These are phyloP conservation scores for Thunnus maccoyii DNA, from an alignment of 2,113 vertebrate genomes.

Conservation along the genomic window DNA sequence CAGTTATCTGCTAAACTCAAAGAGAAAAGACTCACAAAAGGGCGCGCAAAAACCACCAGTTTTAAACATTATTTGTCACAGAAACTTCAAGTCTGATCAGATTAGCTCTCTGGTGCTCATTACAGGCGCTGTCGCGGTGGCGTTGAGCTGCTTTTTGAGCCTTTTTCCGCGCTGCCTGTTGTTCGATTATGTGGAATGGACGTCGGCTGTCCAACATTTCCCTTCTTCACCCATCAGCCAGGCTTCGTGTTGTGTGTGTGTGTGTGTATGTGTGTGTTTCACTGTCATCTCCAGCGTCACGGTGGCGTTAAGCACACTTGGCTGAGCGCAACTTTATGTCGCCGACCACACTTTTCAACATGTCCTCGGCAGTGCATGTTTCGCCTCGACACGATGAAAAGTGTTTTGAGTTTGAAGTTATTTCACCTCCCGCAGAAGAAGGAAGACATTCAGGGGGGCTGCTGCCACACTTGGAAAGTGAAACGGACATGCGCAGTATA, in stretches of 20 bases:
- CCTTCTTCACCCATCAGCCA: constrained; percentile 72
- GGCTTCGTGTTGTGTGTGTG: constrained; percentile 43
- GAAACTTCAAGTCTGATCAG: not conserved
- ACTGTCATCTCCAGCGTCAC: constrained; percentile 41
- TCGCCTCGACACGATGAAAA: constrained; percentile 1
- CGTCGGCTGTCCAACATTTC: constrained; percentile 72
- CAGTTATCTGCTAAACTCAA: constrained; percentile 67
- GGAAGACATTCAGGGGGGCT: constrained; percentile 44
- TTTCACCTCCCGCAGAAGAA: constrained; percentile 42
- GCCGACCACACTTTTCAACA: not conserved
- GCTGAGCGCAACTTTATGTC: not conserved
- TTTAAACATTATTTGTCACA: not conserved
- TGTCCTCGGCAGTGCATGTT: not conserved
- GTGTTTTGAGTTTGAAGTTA: constrained; percentile 41
- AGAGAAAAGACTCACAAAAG: constrained; percentile 45
- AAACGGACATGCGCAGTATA: constrained; percentile 80
- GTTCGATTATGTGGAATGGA: constrained; percentile 77
- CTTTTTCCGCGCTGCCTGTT: constrained; percentile 46
- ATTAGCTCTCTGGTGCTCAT: not conserved
- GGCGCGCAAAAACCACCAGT: not conserved
- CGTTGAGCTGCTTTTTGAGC: not conserved
- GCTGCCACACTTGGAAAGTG: constrained; percentile 69
- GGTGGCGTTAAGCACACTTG: not conserved
- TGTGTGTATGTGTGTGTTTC: constrained; percentile 5
- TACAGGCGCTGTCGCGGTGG: not conserved